These are phyloP conservation scores for Halichondria panicea DNA, from an alignment of 37 sponge, comb jelly and placozoan genomes.

Conservation along the genomic window DNA sequence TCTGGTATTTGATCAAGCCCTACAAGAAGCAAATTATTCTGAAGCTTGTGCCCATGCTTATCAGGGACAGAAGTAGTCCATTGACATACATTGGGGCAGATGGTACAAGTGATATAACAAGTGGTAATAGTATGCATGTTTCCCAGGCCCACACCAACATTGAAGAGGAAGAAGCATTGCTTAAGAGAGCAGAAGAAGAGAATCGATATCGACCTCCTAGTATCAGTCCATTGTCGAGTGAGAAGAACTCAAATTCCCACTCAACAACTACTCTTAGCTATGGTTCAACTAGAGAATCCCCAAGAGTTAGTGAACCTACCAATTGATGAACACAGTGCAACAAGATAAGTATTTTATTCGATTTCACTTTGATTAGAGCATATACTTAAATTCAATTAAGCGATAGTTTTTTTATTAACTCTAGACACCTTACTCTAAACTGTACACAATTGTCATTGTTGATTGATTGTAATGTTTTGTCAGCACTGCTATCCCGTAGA, in stretches of 20 bases:
- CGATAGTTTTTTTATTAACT: neutral
- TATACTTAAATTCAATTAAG: neutral
- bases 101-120: no score
- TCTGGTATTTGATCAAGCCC: neutral
- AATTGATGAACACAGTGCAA: no score
- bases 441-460: neutral
- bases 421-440: neutral
- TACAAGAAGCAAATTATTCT: neutral
- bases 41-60: neutral
- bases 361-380: neutral
- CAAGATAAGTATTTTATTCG: neutral
- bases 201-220: constrained; percentile 10
- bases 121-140: no score
- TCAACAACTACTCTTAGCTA: neutral
- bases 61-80: no score
- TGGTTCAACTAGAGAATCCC: neutral
- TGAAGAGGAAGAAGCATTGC: neutral
- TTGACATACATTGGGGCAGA: neutral
- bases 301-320: neutral
- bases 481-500: neutral
- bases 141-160: no score
- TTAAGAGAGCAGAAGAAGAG: constrained; percentile 8
- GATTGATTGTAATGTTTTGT: neutral
- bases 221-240: neutral
- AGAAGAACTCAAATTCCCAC: neutral